These are phyloP conservation scores for Bradypus variegatus DNA, from an alignment of 2,797 vertebrate species.

Conservation along the genomic window DNA sequence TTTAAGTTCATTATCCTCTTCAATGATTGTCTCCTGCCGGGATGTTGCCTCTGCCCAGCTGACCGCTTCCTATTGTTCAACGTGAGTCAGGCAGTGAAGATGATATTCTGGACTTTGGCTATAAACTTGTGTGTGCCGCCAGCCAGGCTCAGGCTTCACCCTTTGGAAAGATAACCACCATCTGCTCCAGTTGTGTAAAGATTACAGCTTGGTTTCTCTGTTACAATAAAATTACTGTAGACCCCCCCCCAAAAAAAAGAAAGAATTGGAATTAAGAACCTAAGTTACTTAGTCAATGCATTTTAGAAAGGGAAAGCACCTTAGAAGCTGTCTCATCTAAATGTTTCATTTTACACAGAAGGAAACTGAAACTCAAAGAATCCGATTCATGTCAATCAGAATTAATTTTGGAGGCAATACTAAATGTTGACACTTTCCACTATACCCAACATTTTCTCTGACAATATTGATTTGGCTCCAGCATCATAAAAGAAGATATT, in stretches of 20 bases:
- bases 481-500: neutral
- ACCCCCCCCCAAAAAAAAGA: no score
- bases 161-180: constrained; percentile 9
- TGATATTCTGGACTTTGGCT: neutral
- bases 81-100: neutral
- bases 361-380: neutral
- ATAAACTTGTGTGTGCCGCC: neutral
- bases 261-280: neutral
- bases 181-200: constrained; percentile 26
- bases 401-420: neutral
- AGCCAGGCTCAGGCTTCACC: neutral
- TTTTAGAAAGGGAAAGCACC: neutral
- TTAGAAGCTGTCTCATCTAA: neutral
- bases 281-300: neutral
- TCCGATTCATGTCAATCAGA: neutral
- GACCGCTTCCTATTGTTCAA: neutral
- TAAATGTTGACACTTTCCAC: neutral
- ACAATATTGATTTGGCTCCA: neutral
- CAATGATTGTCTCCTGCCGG: neutral
- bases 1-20: neutral
- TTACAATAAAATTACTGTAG: constrained; percentile 62
- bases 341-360: neutral
- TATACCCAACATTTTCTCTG: neutral
- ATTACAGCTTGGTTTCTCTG: constrained; percentile 50
- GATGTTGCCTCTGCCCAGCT: neutral